Base-by-base conservation (phyloP, 92 coral and sea anemone genomes). In the Muricea muricata region DNA sequence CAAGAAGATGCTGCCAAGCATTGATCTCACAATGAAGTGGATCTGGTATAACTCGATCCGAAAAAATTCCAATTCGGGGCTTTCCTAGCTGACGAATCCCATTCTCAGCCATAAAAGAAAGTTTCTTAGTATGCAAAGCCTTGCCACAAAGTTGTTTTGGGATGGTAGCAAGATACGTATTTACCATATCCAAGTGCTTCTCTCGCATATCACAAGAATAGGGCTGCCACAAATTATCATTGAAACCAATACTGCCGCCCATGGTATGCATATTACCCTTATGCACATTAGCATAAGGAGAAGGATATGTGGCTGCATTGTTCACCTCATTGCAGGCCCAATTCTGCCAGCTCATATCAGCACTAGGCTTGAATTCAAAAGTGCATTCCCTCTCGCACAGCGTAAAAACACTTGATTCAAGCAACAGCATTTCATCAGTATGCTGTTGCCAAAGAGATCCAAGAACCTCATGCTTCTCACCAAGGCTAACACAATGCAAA, bases 61-160 rank as follows among this genome's bases (percentile, higher is more conserved):
- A 13, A 45, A 45, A 88, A 6, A 26, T 29, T 7, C 78, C 88
- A 54, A 83, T 87, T 42, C 91, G 72, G 13, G 84, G 91, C 0
- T 39, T 78, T 18, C 88, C 91, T 32, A 82, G 18, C 80, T 88
- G 91, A 29, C 85, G 34, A 32, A 65, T 75, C 3, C 87, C 85
- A 76, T 83, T 83, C 32, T 89, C 81, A 17, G 85, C 88, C 91
- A 88, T 88, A 65, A 83, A 88, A 34, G 68, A 42, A 31, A 88
- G 54, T 54, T 65, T 66, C 46, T 65, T 33, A 10, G 1, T 7
- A 77, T 83, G 33, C 23, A 39, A 74, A 1, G 14, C 50, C 12
- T 13, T 1, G 14, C 1, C 9, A 58, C 33, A 4, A 4, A 37
- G 9, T 37, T 37, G 4, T 37, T 75, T 75, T 46, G 29, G 65